phyloP scores from a whole-genome alignment of 1,140 invertebrate species.

The Drosophila mayri region DNA sequence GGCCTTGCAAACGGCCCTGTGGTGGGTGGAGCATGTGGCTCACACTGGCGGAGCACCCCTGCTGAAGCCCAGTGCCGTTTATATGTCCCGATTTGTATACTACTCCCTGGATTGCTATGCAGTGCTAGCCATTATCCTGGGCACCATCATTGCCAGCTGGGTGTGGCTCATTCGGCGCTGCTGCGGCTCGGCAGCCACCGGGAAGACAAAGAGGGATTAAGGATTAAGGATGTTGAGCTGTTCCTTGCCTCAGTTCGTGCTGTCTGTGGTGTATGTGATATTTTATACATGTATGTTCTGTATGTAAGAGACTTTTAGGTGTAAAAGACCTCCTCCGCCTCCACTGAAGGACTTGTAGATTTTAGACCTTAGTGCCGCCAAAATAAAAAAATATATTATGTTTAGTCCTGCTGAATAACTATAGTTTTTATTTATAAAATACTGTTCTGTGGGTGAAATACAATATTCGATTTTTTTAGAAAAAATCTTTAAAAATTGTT shows the following conservation, averaged over 20 bases:
- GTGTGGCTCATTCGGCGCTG: conserved; percentile 38
- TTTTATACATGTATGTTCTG: conserved; percentile 66
- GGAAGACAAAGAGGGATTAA: conserved; percentile 35
- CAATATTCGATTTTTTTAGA: neutral
- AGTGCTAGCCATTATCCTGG: conserved; percentile 33
- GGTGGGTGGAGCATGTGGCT: conserved; percentile 86
- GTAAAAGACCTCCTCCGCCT: conserved; percentile 23
- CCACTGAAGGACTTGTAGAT: conserved; percentile 15
- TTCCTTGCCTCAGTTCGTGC: neutral
- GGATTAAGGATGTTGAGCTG: neutral
- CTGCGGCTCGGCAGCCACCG: conserved; percentile 25
- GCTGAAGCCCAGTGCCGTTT: conserved; percentile 73
- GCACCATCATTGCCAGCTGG: conserved; percentile 63
- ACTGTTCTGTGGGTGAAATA: neutral
- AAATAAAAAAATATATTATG: conserved; percentile 26
- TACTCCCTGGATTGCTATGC: conserved; percentile 74
- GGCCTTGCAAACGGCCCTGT: conserved; percentile 80
- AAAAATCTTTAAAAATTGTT: too few species aligned
- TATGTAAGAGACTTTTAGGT: conserved; percentile 39
- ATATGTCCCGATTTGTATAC: conserved; percentile 74
- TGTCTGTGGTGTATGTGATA: conserved; percentile 68
- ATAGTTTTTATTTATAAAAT: too few species aligned
- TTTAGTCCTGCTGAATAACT: neutral
- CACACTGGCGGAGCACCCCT: conserved; percentile 85
- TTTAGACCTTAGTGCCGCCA: conserved; percentile 1